Percentiles rank a stretch among this genome's conserved stretches.
phyloP scores from a whole-genome alignment of 2,113 vertebrate species.

The Stegostoma tigrinum region DNA sequence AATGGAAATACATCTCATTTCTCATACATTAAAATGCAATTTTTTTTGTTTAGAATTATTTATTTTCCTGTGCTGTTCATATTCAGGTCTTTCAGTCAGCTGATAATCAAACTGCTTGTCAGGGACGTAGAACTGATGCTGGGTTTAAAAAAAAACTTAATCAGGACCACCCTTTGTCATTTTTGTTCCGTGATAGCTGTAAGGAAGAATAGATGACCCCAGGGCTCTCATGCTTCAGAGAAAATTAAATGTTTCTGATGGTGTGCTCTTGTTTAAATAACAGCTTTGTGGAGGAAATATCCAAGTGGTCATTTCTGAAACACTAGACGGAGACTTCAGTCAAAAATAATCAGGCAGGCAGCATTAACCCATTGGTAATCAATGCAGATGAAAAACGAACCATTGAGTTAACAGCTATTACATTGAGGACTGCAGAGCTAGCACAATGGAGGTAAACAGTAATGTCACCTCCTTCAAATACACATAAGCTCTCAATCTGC shows the following conservation, averaged over 20 bases:
- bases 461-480: background rate
- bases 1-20: background rate
- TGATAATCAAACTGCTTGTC: background rate
- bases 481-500: background rate
- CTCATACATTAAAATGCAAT: background rate
- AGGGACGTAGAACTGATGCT: background rate
- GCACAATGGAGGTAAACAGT: background rate
- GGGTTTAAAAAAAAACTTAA: background rate
- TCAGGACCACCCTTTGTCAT: background rate
- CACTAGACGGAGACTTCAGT: background rate
- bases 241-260: background rate
- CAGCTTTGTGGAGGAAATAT: background rate
- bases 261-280: background rate
- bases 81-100: background rate
- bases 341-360: background rate
- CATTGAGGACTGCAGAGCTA: background rate
- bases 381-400: background rate
- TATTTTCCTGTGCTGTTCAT: background rate
- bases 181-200: background rate
- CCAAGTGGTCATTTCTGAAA: background rate
- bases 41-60: background rate
- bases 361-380: background rate
- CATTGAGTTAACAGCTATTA: background rate
- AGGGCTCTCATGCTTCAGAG: background rate
- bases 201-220: background rate